Evolutionary conservation across 2,888 invertebrate species (phyloP), one percentile per base, ranked within the genome.

Genomic region (Maniola hyperantus): DNA sequence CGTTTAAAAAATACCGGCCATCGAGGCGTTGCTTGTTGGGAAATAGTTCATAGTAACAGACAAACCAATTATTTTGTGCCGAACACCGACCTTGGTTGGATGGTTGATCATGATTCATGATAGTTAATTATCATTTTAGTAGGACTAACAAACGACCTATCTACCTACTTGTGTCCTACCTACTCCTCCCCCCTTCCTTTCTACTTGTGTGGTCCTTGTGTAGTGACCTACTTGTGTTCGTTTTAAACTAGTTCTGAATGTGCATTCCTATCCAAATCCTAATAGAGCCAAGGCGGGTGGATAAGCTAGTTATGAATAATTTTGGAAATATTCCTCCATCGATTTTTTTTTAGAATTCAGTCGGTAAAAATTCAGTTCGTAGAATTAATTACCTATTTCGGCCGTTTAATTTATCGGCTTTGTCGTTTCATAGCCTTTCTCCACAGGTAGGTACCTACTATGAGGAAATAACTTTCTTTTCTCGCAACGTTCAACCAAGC

Each of bases 1-100:
- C 80, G 55, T 53, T 46, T 85, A 83, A 76, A 80, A 83, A 83
- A 84, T 80, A 77, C 64, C 67, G 60, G 77, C 79, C 64, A 68
- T 66, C 61, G 58, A 64, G 64, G 62, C 65, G 62, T 65, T 69
- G 68, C 69, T 66, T 69, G 68, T 70, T 65, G 68, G 66, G 64
- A 65, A 61, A 68, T 66, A 70, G 58, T 42, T 8, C n/a, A 13
- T 44, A 11, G 8, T 20, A 26, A 13, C 50, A 51, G 26, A 51
- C 20, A 51, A 20, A 26, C 26, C 50, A 51, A 51, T 26, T 51
- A 11, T 13, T 26, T 26, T 51, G 20, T 26, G 5, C 50, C 50
- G 7, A 46, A 46, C 15, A 6, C 15, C 7, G 18, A 48, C 7
- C 7, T 18, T 15, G 18, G 48, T 48, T 15, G 10, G 18, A 18